A percentile compares a stretch with the other conserved stretches of the same genome.
Conservation (phyloP, 2,888 invertebrate species). For the Cephonodes hylas region DNA sequence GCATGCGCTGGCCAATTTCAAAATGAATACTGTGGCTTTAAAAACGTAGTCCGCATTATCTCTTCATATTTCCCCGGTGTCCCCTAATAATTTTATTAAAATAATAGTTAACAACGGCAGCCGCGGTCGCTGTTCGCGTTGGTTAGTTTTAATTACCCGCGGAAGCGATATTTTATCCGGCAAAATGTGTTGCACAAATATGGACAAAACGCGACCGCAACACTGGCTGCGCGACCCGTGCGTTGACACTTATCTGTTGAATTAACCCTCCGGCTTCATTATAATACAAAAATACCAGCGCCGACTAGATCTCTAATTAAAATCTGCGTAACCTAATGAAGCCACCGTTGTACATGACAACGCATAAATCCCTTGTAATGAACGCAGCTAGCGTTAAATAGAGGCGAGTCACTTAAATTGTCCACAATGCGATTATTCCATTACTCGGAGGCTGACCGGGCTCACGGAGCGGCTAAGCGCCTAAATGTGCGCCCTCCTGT, state of each 20-base stretch:
- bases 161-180: constrained; percentile 62
- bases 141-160: constrained; percentile 69
- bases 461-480: constrained; percentile 40
- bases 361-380: constrained; percentile 75
- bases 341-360: constrained; percentile 68
- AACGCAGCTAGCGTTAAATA: constrained; percentile 72
- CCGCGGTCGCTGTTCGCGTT: constrained; percentile 44
- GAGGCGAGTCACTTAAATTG: constrained; percentile 72
- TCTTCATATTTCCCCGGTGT: constrained; percentile 55
- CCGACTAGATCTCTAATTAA: constrained; percentile 66
- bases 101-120: constrained; percentile 55
- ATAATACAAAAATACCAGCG: constrained; percentile 26
- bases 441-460: constrained; percentile 57
- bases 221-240: constrained; percentile 27
- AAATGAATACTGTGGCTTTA: constrained; percentile 44
- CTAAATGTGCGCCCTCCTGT: constrained; percentile 33
- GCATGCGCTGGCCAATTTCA: constrained; percentile 29
- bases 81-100: constrained; percentile 62
- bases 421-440: constrained; percentile 77
- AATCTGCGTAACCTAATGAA: constrained; percentile 70
- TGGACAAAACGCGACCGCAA: constrained; percentile 49
- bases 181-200: constrained; percentile 55
- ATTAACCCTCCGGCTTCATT: constrained; percentile 24
- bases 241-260: constrained; percentile 35
- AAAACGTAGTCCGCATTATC: constrained; percentile 43